Base-by-base conservation (phyloP, 2,888 invertebrate genomes). In the Orchesella flavescens region DNA sequence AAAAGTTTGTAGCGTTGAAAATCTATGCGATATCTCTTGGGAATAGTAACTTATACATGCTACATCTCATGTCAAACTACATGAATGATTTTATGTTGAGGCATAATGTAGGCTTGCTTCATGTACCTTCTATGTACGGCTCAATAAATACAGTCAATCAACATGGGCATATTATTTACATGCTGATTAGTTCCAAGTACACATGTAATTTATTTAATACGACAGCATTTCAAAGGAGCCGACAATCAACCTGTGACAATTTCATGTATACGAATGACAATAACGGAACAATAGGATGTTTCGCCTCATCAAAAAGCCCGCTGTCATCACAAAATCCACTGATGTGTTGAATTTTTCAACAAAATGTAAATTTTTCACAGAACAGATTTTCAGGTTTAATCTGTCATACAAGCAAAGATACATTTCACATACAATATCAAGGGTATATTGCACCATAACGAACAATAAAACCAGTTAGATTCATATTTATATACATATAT, bases 121-220 rank as follows among this genome's bases (percentile, higher is more conserved):
- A 34, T 34, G 34, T 34, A 34, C 34, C 2, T 34, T 4, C 3
- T 34, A 7, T 7, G 7, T 34, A 34, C 7, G 34, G 34, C 34
- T 34, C 34, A 34, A 34, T 34, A 34, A 34, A 34, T 4, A 4
- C 34, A 34, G 34, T 34, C 34, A 34, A 34, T 34, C 34, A 34
- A 2, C 34, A 34, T 2, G 7, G 7, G 34, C 34, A 34, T 34
- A 34, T n/a, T 53, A 24, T 24, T 24, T 61, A 24, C 61, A 24
- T 23, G 24, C 34, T 79, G 79, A 72, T 79, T 72, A 72, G 79
- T 63, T 63, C 12, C 49, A 43, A 72, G 68, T 66, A 77, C 77
- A 69, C 49, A 63, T 65, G 79, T 72, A 79, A 71, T 72, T 72
- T 72, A 79, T 72, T 72, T 53, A 79, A 72, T 61, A 19, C 34